Conservation (phyloP, 2,888 invertebrate species). For the Cetonia aurata region DNA sequence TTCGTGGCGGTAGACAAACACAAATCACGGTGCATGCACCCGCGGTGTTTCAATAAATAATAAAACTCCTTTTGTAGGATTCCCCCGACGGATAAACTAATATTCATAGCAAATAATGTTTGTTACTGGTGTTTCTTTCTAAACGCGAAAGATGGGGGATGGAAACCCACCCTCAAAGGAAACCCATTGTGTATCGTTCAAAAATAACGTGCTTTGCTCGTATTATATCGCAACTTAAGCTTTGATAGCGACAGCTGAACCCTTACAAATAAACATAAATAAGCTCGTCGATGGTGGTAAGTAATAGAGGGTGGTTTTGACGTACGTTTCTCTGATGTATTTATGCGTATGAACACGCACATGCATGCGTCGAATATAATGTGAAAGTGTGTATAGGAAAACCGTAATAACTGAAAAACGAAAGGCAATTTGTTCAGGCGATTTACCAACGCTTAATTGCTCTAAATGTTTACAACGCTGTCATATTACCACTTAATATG, state of each 20-base stretch:
- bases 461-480: too few relatives aligned
- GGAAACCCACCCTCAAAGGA: slow-evolving; percentile 25
- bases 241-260: slow-evolving; percentile 53
- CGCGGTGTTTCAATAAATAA: slow-evolving; percentile 32
- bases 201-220: slow-evolving; percentile 50
- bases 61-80: slow-evolving; percentile 35
- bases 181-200: slow-evolving; percentile 50
- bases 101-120: slow-evolving; percentile 43
- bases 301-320: slow-evolving; percentile 47
- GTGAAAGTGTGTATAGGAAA: too few relatives aligned
- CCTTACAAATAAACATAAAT: slow-evolving; percentile 54
- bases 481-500: too few relatives aligned
- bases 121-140: slow-evolving; percentile 40
- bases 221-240: slow-evolving; percentile 50
- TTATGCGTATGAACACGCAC: neutral
- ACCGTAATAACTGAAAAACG: too few relatives aligned
- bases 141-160: slow-evolving; percentile 29
- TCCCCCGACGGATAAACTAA: slow-evolving; percentile 39
- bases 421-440: too few relatives aligned
- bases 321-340: slow-evolving; percentile 3
- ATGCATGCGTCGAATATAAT: too few relatives aligned
- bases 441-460: too few relatives aligned
- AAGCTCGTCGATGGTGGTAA: slow-evolving; percentile 51
- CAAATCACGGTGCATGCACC: slow-evolving; percentile 11
- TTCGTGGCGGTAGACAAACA: slow-evolving; percentile 12